Base-by-base conservation (phyloP, 2,888 invertebrate genomes). In the Archips crataeganus region DNA sequence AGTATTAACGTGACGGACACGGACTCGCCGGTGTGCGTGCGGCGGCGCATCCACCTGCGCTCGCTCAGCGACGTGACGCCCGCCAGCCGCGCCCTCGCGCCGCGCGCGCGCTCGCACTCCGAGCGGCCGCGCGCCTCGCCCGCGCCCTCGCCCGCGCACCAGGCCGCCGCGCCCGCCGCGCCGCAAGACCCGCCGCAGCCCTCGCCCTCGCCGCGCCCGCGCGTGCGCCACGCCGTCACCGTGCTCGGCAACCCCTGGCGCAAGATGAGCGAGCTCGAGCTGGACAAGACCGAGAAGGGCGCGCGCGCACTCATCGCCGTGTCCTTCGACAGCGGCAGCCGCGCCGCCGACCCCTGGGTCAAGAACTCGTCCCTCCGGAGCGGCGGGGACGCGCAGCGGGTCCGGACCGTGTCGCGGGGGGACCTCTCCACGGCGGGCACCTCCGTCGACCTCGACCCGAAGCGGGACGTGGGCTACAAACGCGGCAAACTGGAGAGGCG, bases 11-110 rank as follows among this genome's bases (percentile, higher is more conserved):
- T 94, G 75, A 94, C 93, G 36, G 89, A 92, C 81, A 83, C 92
- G 72, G 89, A 95, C 83, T 91, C 95, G 84, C 84, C 94, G 79
- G 71, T 85, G 81, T 81, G 91, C 84, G 86, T 81, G 77, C 91
- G 92, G 5, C 91, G 91, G n/a, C 92, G 93, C 70, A 81, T 88
- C 62, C 94, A 94, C 85, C 83, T 93, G 86, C 87, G 95, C 81
- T 91, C 92, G 79, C 87, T 91, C 72, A 92, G 94, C 81, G 92
- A 94, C 84, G 92, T 95, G 77, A 93, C 93, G 77, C 91, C 92
- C 66, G 87, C 92, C 79, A 78, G 92, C 82, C 85, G 94, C 86
- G 84, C 89, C 61, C 83, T 80, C 47, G 81, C 86, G 71, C 85
- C 88, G 71, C 93, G 94, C 82, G 87, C 93, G 79, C 87, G 92